Percentiles rank a stretch among this genome's conserved stretches.
These are phyloP conservation scores for Chrysochloris asiatica DNA, from an alignment of 2,113 vertebrate species.

Conservation along the genomic window DNA sequence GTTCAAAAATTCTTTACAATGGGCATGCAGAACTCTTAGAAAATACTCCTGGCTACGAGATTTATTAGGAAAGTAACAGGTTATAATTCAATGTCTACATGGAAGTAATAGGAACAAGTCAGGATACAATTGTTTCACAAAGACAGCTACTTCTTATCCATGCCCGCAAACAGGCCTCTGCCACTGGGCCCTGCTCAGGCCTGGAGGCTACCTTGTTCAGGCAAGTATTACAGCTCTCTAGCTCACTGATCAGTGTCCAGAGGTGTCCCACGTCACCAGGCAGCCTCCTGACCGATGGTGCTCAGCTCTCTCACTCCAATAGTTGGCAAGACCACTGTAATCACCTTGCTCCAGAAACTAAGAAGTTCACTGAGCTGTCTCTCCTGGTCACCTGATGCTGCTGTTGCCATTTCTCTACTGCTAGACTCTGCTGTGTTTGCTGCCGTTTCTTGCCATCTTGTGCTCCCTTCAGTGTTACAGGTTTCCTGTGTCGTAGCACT, in stretches of 20 bases:
- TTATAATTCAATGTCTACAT: not conserved
- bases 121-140: not conserved
- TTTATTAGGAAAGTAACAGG: not conserved
- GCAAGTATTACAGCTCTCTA: not conserved
- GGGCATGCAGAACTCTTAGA: not conserved
- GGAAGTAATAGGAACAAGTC: not conserved
- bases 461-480: not conserved
- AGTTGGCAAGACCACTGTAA: not conserved
- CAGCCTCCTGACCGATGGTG: not conserved
- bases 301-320: not conserved
- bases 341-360: not conserved
- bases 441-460: not conserved
- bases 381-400: not conserved
- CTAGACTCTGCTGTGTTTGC: not conserved
- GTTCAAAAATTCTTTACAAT: not conserved
- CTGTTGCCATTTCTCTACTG: not conserved
- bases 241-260: not conserved
- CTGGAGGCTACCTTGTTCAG: not conserved
- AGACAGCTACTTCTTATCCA: not conserved
- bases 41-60: not conserved
- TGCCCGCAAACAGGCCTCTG: not conserved
- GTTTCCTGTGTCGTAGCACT: not conserved
- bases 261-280: not conserved
- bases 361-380: not conserved
- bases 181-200: not conserved